Evolutionary conservation across 92 coral and sea anemone genomes (phyloP).

Genomic region (Zoanthus sociatus): DNA sequence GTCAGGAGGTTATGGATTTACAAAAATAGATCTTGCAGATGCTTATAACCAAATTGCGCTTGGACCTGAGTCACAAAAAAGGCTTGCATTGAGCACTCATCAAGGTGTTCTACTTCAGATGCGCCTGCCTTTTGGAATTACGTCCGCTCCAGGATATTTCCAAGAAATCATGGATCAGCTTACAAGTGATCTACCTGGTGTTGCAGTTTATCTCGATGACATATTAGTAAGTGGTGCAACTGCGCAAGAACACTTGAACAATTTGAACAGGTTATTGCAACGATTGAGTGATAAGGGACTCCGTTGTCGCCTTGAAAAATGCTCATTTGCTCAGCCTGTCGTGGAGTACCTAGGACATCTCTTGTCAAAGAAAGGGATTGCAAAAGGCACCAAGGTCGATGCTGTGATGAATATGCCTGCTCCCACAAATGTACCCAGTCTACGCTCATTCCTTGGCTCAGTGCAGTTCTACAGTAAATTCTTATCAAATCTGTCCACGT

Average conservation of each 20-base stretch:
- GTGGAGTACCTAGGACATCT: constrained; percentile 47
- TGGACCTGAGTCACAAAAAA: constrained; percentile 11
- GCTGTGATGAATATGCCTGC: constrained; percentile 46
- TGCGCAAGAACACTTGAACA: constrained; percentile 20
- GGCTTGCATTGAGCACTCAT: constrained; percentile 7
- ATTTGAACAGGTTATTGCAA: constrained; percentile 4
- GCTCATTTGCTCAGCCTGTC: constrained; percentile 36
- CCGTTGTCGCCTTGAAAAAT: constrained; percentile 44
- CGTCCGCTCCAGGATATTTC: constrained; percentile 14
- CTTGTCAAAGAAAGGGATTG: constrained; percentile 43
- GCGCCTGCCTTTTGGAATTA: constrained; percentile 8
- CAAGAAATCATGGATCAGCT: constrained; percentile 16
- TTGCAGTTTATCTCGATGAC: constrained; percentile 33
- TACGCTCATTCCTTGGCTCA: constrained; percentile 42
- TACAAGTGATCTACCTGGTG: constrained; percentile 7
- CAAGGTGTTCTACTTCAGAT: constrained; percentile 12
- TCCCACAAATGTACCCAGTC: background rate
- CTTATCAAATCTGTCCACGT: constrained; percentile 42
- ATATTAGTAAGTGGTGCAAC: constrained; percentile 30
- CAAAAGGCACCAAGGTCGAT: constrained; percentile 28
- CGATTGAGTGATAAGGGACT: constrained; percentile 39
- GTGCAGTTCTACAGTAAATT: constrained; percentile 39
- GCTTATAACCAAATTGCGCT: constrained; percentile 6
- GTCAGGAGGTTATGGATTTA: constrained; percentile 45
- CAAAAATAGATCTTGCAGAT: constrained; percentile 58